A percentile compares a stretch with the other conserved stretches of the same genome.
phyloP scores from a whole-genome alignment of 2,113 vertebrate species.

The Corynorhinus townsendii region DNA sequence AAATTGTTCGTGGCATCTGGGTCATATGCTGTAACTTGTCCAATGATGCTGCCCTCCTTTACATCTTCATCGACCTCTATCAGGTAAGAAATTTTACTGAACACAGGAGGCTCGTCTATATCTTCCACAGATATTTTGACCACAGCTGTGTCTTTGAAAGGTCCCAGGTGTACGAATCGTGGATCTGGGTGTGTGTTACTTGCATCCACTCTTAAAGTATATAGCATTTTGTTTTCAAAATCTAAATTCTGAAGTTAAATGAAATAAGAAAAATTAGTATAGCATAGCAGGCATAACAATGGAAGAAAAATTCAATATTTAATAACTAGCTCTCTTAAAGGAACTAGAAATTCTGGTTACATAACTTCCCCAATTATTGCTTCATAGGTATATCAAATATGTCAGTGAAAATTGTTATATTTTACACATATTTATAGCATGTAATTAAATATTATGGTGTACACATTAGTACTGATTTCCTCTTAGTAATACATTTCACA shows the following conservation, averaged over 20 bases:
- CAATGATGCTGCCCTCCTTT: slow-evolving; percentile 90
- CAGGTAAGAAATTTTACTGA: slow-evolving; percentile 89
- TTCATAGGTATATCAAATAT: background rate
- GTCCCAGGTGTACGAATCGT: slow-evolving; percentile 88
- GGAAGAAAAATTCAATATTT: background rate
- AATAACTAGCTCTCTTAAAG: background rate
- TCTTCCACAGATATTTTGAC: slow-evolving; percentile 93
- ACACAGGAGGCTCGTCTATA: slow-evolving; percentile 91
- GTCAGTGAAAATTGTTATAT: background rate
- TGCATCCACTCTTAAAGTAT: slow-evolving; percentile 92
- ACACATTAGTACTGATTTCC: background rate
- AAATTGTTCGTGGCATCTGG: slow-evolving; percentile 88
- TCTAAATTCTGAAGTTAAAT: slow-evolving; percentile 87
- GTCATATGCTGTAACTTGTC: slow-evolving; percentile 91
- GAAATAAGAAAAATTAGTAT: slow-evolving; percentile 50
- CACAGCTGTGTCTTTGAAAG: slow-evolving; percentile 92
- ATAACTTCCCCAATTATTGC: background rate
- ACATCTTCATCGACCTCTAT: slow-evolving; percentile 96
- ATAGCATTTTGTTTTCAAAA: slow-evolving; percentile 92
- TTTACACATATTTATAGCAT: background rate
- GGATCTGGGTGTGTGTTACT: slow-evolving; percentile 90
- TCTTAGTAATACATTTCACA: background rate
- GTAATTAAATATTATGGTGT: background rate
- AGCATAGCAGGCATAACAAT: background rate
- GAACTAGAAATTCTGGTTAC: background rate